Percentiles rank a stretch among this genome's conserved stretches.
Conservation (phyloP, 2,797 vertebrate genomes). For the Periparus ater region DNA sequence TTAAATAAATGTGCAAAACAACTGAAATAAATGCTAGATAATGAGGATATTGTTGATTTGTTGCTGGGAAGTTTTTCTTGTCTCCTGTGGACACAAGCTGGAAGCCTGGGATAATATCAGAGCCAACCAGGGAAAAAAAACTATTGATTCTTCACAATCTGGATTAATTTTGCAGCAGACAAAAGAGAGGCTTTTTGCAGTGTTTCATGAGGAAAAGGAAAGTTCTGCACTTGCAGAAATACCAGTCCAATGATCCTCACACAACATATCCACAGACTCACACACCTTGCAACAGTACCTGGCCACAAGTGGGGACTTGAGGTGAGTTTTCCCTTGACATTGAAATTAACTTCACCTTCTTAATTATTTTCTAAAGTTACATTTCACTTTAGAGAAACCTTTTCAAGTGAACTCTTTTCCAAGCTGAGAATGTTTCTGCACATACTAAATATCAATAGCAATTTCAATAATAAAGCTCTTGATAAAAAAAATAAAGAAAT, state of each 20-base stretch:
- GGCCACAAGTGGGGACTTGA: not conserved
- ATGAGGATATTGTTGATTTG: not conserved
- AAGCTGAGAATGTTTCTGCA: not conserved
- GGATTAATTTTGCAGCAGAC: not conserved
- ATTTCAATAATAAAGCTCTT: not conserved
- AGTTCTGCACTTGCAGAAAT: not conserved
- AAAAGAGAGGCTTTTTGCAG: not conserved
- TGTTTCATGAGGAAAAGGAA: not conserved
- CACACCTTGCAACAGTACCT: not conserved
- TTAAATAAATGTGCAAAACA: not conserved
- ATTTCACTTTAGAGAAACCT: not conserved
- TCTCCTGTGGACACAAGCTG: not conserved
- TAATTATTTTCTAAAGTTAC: not conserved
- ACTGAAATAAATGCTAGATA: not conserved
- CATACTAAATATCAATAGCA: rapidly evolving
- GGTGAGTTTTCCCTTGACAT: not conserved
- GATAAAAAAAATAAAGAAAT: too few relatives aligned
- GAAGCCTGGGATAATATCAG: not conserved
- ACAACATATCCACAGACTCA: not conserved
- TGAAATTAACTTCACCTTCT: not conserved
- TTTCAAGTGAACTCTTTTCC: not conserved
- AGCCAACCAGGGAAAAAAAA: not conserved
- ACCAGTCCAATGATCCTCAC: not conserved
- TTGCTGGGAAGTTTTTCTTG: not conserved
- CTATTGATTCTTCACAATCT: not conserved